Evolutionary conservation across 2,888 invertebrate genomes (phyloP).

Genomic region (Hirtodrosophila alboralis): DNA sequence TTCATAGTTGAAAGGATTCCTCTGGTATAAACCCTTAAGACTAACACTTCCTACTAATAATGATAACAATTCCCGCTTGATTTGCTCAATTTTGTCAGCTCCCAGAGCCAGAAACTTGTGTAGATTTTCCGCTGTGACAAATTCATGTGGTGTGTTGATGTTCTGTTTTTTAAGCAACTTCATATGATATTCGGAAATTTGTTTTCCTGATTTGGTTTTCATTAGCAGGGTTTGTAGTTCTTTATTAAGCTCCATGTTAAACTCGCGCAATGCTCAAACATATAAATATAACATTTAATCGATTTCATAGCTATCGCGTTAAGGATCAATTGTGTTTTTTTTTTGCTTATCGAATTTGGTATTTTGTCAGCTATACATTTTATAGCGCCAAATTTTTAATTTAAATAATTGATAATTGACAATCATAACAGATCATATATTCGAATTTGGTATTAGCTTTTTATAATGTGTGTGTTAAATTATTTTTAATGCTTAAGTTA

Average conservation of each 20-base stretch:
- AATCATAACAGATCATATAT: conserved; percentile 1
- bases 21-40: conserved; percentile 19
- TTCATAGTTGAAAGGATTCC: conserved; percentile 16
- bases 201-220: conserved; percentile 35
- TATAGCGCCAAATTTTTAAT: background rate
- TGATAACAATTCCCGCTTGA: conserved; percentile 48
- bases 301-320: conserved; percentile 1
- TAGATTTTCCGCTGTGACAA: conserved; percentile 37
- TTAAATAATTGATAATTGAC: too few relatives aligned
- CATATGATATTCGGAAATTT: conserved; percentile 59
- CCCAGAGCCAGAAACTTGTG: conserved; percentile 37
- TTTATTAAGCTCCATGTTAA: conserved; percentile 14
- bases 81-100: conserved; percentile 25
- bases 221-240: conserved; percentile 24
- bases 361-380: background rate
- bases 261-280: conserved; percentile 3
- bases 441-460: too few relatives aligned
- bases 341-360: background rate
- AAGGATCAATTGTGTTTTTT: too few relatives aligned
- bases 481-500: too few relatives aligned
- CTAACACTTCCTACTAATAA: conserved; percentile 14
- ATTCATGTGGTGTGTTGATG: conserved; percentile 42
- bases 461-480: too few relatives aligned
- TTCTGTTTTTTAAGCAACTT: conserved; percentile 50
- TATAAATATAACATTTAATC: background rate